A percentile compares a stretch with the other conserved stretches of the same genome.
Evolutionary conservation across 2,113 vertebrate species (phyloP).

Genomic region (Zosterops japonicus): DNA sequence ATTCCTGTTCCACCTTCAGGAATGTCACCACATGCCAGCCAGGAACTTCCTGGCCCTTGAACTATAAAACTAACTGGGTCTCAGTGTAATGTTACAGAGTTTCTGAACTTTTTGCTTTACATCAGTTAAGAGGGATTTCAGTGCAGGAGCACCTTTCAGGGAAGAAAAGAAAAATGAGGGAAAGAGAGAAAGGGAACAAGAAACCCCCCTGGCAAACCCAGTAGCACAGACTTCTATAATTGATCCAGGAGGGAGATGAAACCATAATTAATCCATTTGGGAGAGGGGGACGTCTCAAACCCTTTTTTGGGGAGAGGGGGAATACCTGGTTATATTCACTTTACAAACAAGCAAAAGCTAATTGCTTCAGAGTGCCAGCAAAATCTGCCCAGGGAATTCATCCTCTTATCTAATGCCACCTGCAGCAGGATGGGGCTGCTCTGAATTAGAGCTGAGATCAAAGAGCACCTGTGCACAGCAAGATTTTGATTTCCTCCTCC

Average conservation of each 20-base stretch:
- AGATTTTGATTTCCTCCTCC: constrained; percentile 1
- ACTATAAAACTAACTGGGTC: not conserved
- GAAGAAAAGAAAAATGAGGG: not conserved
- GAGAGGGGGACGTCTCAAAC: not conserved
- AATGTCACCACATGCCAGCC: fast-evolving
- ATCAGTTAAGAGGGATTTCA: not conserved
- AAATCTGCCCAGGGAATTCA: constrained; percentile 51
- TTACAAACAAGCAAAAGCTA: constrained; percentile 74
- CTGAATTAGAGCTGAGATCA: constrained; percentile 65
- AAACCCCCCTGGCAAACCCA: constrained; percentile 14
- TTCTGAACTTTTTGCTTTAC: not conserved
- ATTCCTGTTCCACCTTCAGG: not conserved
- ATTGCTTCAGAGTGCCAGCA: constrained; percentile 69
- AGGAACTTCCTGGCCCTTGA: not conserved
- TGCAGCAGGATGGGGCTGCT: constrained; percentile 18
- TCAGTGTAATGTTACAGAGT: not conserved
- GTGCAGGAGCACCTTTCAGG: not conserved
- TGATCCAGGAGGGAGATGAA: constrained; percentile 38
- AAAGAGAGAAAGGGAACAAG: not conserved
- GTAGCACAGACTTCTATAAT: constrained; percentile 50
- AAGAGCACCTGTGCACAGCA: constrained; percentile 56
- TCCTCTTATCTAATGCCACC: constrained; percentile 70
- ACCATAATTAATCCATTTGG: constrained; percentile 54
- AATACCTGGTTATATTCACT: constrained; percentile 66
- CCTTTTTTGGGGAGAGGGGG: not conserved